Evolutionary conservation across 1,140 invertebrate genomes (phyloP).

Genomic region (Diuraphis noxia): DNA sequence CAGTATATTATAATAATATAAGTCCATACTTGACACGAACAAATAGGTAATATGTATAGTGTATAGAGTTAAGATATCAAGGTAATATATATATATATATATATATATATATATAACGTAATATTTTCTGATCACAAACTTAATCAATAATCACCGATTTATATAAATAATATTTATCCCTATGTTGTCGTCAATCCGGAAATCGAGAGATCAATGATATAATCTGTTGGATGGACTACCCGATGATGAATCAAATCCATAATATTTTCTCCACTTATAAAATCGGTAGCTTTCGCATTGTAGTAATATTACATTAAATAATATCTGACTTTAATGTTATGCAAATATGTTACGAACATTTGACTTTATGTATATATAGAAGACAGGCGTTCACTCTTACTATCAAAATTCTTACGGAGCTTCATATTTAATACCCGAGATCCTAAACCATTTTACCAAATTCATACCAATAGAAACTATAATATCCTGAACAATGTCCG

Average conservation of each 20-base stretch:
- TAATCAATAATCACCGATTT: background rate
- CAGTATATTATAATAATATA: background rate
- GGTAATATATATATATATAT: too few relatives aligned
- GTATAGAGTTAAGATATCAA: too few relatives aligned
- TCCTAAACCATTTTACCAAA: too few relatives aligned
- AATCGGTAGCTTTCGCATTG: background rate
- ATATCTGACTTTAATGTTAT: background rate
- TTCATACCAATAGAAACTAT: too few relatives aligned
- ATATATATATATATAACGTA: too few relatives aligned
- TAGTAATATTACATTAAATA: too few relatives aligned
- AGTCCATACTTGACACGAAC: background rate
- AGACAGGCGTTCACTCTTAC: too few relatives aligned
- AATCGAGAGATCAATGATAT: background rate
- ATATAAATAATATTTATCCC: background rate
- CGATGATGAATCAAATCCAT: background rate
- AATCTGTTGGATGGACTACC: background rate
- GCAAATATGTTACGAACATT: background rate
- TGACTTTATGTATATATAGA: too few relatives aligned
- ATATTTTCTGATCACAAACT: background rate
- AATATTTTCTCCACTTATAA: background rate
- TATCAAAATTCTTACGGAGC: too few relatives aligned
- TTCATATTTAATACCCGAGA: too few relatives aligned
- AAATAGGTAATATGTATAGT: background rate
- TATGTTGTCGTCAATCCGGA: background rate
- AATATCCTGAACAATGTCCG: too few relatives aligned